Conservation (phyloP, 2,797 vertebrate species). For the Notolepis coatsorum region DNA sequence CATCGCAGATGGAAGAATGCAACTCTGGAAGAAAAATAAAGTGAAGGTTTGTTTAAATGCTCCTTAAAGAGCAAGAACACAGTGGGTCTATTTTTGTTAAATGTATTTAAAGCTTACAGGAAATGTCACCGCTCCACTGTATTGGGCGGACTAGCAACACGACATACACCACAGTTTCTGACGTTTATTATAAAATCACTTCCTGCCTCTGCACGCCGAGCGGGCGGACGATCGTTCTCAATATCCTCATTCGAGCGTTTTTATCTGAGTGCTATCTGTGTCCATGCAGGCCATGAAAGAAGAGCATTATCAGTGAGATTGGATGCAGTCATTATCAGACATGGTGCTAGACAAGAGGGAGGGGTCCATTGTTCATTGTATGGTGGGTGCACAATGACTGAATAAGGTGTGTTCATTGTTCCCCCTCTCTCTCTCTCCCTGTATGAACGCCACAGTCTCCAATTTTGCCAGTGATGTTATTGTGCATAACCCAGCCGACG, state of each 20-base stretch:
- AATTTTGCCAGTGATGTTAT: conserved; percentile 24
- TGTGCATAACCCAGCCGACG: conserved; percentile 14
- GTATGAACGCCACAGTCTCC: conserved; percentile 48
- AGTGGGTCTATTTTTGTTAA: conserved; percentile 1
- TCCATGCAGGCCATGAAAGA: conserved; percentile 62
- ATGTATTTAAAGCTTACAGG: neutral
- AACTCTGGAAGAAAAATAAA: neutral
- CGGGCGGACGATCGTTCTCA: conserved; percentile 55
- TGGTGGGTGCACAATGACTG: conserved; percentile 59
- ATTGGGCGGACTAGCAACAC: conserved; percentile 27
- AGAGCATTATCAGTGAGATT: conserved; percentile 57
- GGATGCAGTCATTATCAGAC: conserved; percentile 77
- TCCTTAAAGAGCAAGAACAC: conserved; percentile 28
- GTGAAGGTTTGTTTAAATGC: conserved; percentile 26
- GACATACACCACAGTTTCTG: conserved; percentile 33
- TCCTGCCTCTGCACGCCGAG: conserved; percentile 8
- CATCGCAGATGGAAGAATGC: conserved; percentile 75
- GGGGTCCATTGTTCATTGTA: conserved; percentile 72
- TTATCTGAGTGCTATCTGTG: conserved; percentile 58
- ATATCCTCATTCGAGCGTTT: conserved; percentile 43
- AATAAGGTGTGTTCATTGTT: conserved; percentile 79
- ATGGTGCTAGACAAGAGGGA: conserved; percentile 67
- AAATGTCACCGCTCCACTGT: conserved; percentile 19
- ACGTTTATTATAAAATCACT: no score
- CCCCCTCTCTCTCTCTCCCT: conserved; percentile 51